Conservation (phyloP, 30 jellyfish, hydroid and myxozoan genomes). For the Aurelia aurita complex sp. Pacific region DNA sequence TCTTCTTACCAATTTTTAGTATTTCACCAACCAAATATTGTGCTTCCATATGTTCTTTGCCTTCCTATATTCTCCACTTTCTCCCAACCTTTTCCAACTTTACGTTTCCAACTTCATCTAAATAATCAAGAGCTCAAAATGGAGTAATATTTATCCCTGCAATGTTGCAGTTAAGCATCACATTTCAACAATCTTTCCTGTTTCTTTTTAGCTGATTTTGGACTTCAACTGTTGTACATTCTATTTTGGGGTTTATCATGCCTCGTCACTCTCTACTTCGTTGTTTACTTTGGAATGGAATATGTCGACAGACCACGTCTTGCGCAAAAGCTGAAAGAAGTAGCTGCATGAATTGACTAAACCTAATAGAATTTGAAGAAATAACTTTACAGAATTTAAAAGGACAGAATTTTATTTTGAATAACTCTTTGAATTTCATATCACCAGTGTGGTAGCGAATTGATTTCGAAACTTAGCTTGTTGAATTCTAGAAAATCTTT, state of each 20-base stretch:
- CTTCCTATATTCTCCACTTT: too few relatives aligned
- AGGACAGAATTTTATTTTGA: not conserved
- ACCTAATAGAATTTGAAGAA: not conserved
- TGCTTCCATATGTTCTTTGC: too few relatives aligned
- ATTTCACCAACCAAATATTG: too few relatives aligned
- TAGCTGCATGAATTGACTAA: constrained; percentile 10
- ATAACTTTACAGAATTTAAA: too few relatives aligned
- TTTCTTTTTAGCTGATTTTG: constrained; percentile 83
- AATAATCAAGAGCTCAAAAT: too few relatives aligned
- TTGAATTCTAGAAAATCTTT: not conserved
- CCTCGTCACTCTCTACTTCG: constrained; percentile 80
- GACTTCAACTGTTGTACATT: constrained; percentile 87
- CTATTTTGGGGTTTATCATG: constrained; percentile 95
- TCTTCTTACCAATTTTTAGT: too few relatives aligned
- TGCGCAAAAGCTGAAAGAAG: constrained; percentile 55
- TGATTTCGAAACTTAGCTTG: not conserved
- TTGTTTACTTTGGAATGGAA: constrained; percentile 86
- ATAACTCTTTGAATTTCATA: not conserved
- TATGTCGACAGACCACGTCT: constrained; percentile 91
- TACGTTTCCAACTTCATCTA: too few relatives aligned
- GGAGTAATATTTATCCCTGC: not conserved
- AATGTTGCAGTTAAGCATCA: not conserved
- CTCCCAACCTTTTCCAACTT: too few relatives aligned
- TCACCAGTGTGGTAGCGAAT: not conserved
- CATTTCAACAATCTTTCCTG: not conserved